Base-by-base conservation (phyloP, 2,113 vertebrate genomes). In the Amphiprion ocellaris region DNA sequence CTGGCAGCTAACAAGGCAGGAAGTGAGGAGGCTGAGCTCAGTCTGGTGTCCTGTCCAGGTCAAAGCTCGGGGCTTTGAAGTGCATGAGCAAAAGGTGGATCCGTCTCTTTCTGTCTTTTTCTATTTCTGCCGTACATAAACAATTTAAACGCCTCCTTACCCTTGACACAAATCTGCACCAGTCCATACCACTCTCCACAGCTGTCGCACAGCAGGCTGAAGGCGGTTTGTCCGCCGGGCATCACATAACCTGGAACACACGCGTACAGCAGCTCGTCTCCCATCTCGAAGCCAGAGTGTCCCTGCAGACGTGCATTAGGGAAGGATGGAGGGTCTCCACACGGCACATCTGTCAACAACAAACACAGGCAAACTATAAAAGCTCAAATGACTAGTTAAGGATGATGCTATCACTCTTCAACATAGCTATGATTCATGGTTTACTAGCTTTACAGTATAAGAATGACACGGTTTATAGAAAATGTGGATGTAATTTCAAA, bases 171-270 rank as follows among this genome's bases (percentile, higher is more conserved):
- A 72, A 96, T 94, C 86, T 97, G 96, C 19, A 97, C 97, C 37
- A 96, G 90, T 24, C 98, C 97, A 0, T 97, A 99, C 98, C 98
- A 99, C 90, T 98, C 96, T 4, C 97, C 97, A 0, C 97, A 99
- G 91, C 96, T 97, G 93, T 98, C 94, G 0, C 98, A 99, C 24
- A 99, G 89, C 89, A 99, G 89, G 0, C 96, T 97, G 92, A 99
- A 99, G 0, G 95, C 95, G 0, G 79, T 88, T 23, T 96, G 94
- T 2, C 93, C 95, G 26, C 73, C 94, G 60, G 96, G 93, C 62
- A 96, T 94, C 67, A 83, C 2, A 0, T 96, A 95, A 2, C 97
- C 97, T 0, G 93, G 95, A 21, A 93, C 91, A 0, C 98, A 99
- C 1, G 95, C 60, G 0, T 98, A 99, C 17, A 97, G 94, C 74